These are phyloP conservation scores for Drosophila atroscutellata DNA, from an alignment of 2,888 invertebrate genomes.

Conservation along the genomic window DNA sequence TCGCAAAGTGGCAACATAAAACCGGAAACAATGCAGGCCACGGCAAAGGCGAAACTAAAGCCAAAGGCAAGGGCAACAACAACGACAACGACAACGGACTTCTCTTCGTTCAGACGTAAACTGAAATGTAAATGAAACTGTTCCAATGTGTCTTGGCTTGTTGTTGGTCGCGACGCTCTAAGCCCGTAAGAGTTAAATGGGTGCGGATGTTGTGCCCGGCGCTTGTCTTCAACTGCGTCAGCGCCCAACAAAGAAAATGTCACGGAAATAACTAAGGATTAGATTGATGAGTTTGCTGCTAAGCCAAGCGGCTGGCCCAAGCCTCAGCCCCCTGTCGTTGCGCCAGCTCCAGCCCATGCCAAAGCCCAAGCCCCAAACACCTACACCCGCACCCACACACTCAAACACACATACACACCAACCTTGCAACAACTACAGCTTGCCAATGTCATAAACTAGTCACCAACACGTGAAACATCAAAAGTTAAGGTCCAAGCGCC, in stretches of 20 bases:
- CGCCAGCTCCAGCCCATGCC: neutral
- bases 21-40: conserved; percentile 48
- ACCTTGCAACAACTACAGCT: neutral
- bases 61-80: neutral
- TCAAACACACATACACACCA: neutral
- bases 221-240: conserved; percentile 45
- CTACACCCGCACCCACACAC: neutral
- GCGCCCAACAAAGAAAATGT: conserved; percentile 73
- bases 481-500: conserved; percentile 5
- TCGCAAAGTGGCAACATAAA: conserved; percentile 68
- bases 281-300: conserved; percentile 75
- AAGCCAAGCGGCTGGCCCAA: conserved; percentile 53
- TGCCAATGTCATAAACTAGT: conserved; percentile 61
- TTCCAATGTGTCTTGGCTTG: conserved; percentile 51
- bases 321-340: conserved; percentile 1
- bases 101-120: conserved; percentile 50
- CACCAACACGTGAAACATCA: conserved; percentile 37
- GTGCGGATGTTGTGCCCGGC: conserved; percentile 50
- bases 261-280: conserved; percentile 77
- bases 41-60: neutral
- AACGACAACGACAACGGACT: neutral
- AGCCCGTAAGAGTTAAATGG: conserved; percentile 60
- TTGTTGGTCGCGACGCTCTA: conserved; percentile 26
- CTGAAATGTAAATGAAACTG: conserved; percentile 74
- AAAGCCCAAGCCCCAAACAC: neutral